Evolutionary conservation across 2,797 vertebrate species (phyloP).

Genomic region (Crocodylus rhombifer): DNA sequence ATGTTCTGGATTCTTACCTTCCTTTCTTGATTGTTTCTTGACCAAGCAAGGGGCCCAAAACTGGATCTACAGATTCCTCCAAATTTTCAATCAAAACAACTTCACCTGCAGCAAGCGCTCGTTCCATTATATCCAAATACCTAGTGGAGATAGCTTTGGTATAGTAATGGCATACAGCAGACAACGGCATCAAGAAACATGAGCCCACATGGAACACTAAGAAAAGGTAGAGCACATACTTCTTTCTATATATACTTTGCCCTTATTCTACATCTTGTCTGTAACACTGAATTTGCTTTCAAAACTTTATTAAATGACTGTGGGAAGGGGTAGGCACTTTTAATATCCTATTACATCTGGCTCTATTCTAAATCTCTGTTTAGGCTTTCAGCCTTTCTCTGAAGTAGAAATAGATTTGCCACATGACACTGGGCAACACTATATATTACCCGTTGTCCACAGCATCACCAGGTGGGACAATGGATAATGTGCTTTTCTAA

Average conservation of each 20-base stretch:
- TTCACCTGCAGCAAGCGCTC: conserved; percentile 88
- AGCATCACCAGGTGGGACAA: no score
- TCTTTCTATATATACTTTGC: background rate
- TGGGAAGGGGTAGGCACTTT: background rate
- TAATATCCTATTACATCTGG: background rate
- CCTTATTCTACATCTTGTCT: background rate
- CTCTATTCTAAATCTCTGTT: accelerated
- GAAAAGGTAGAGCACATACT: background rate
- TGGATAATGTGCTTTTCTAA: no score
- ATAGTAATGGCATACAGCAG: background rate
- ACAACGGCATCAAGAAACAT: background rate
- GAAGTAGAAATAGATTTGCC: no score
- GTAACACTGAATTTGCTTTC: background rate
- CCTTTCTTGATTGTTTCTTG: conserved; percentile 95
- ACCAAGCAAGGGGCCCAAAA: conserved; percentile 92
- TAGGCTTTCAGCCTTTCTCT: background rate
- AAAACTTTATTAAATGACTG: background rate
- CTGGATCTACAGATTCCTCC: conserved; percentile 92
- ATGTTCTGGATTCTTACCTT: conserved; percentile 75
- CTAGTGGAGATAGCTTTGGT: conserved; percentile 73
- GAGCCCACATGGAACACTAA: background rate
- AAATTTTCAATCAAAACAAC: conserved; percentile 94
- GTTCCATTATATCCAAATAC: conserved; percentile 90
- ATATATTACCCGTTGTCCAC: no score
- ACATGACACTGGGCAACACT: no score